Base-by-base conservation (phyloP, 2,888 invertebrate species). In the Caenorhabditis becei region DNA sequence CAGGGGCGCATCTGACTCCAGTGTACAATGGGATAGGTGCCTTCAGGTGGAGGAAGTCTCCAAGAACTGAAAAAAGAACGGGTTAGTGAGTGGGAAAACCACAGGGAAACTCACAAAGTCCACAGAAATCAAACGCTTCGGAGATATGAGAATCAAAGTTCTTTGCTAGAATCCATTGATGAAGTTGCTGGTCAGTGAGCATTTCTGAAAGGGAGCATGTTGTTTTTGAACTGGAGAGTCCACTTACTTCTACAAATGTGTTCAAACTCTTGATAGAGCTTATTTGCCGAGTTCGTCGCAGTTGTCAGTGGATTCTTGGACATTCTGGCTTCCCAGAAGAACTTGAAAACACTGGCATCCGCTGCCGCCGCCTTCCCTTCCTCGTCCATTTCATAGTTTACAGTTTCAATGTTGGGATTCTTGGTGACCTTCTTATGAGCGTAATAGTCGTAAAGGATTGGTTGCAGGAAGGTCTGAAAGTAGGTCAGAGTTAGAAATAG, bases 91-190 rank as follows among this genome's bases (percentile, higher is more conserved):
- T 23, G 5, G 1, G 10, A 23, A 16, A 49, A n/a, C n/a, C n/a
- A n/a, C n/a, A 37, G 10, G 23, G 3, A 23, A 56, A 63, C 70
- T 80, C 37, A 75, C 80, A 80, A 11, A 80, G 32, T 24, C 80
- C 80, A 26, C 77, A 77, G 28, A 80, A 80, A 44, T 80, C 80
- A 32, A 80, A 80, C 4, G 80, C 63, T 56, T 80, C 80, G 0
- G 80, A 80, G 8, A 80, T 61, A 11, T 62, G 58, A 20, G 72
- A 66, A 41, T 80, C 77, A 37, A 80, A 80, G 14, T 77, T 80
- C 24, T 67, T 59, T 5, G 49, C 54, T 1, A 37, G 44, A 35
- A 80, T 51, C 58, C 51, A 58, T 28, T 71, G 10, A 35, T 80
- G 80, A 5, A 80, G 56, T 24, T 66, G 5, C 32, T 80, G 65